Conservation (phyloP, 1,140 invertebrate species). For the Eurytemora carolleeae region DNA sequence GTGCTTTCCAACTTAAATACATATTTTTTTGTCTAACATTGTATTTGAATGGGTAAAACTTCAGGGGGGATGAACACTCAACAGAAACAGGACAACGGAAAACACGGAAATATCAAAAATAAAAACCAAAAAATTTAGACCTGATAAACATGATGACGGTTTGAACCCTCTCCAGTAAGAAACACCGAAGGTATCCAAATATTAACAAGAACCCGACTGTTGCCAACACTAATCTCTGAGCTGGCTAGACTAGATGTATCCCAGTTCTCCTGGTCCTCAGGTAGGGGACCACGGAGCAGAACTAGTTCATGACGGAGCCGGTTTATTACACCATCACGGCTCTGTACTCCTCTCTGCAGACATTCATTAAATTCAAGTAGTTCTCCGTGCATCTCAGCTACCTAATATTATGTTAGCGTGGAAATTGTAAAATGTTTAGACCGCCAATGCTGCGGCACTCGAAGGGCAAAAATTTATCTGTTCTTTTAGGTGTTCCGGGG, state of each 20-base stretch:
- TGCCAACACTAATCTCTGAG: constrained; percentile 18
- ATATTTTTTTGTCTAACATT: too few species aligned
- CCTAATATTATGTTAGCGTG: constrained; percentile 33
- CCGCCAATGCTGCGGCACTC: too few species aligned
- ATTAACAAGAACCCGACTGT: constrained; percentile 41
- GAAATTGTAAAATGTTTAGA: too few species aligned
- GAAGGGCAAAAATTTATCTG: too few species aligned
- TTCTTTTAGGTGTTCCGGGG: too few species aligned
- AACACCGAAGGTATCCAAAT: constrained; percentile 79
- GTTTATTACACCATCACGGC: constrained; percentile 40
- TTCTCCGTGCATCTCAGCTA: constrained; percentile 88
- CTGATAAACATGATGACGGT: constrained; percentile 69
- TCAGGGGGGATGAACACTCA: too few species aligned
- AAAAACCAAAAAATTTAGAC: constrained; percentile 28
- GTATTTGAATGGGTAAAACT: too few species aligned
- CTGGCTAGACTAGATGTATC: constrained; percentile 21
- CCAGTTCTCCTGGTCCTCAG: constrained; percentile 25
- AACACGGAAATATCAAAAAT: too few species aligned
- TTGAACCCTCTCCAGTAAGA: constrained; percentile 49
- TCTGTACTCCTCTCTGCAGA: constrained; percentile 32
- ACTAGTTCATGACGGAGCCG: constrained; percentile 33
- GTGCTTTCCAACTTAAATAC: too few species aligned
- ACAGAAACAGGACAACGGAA: too few species aligned
- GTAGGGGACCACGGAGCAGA: constrained; percentile 42
- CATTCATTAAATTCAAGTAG: constrained; percentile 76